Percentiles rank a stretch among this genome's conserved stretches.
These are phyloP conservation scores for Pogona vitticeps DNA, from an alignment of 2,113 vertebrate species.

Conservation along the genomic window DNA sequence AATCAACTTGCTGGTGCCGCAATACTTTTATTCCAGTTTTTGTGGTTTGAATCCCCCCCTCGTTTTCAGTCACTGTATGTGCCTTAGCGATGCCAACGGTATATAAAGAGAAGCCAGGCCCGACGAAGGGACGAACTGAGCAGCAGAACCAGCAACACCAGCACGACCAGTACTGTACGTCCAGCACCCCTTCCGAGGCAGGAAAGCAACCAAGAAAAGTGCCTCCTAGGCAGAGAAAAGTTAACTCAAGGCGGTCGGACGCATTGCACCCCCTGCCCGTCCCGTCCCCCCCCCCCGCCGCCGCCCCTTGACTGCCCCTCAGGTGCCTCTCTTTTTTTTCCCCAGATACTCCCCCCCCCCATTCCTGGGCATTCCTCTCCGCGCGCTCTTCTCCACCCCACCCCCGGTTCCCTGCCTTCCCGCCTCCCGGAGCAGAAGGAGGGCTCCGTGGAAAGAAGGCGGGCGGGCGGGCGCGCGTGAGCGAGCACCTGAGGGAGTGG, in stretches of 20 bases:
- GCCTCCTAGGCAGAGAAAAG: slow-evolving; percentile 4
- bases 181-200: neutral
- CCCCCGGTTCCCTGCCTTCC: too few species aligned
- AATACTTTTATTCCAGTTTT: too few species aligned
- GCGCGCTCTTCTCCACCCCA: neutral
- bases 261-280: neutral
- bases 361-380: neutral
- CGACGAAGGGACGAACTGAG: neutral
- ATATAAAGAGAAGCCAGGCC: slow-evolving; percentile 5
- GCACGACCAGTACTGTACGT: neutral
- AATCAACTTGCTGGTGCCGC: too few species aligned
- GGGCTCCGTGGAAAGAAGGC: neutral
- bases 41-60: too few species aligned
- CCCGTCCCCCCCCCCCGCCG: neutral
- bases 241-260: neutral
- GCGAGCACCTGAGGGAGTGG: neutral
- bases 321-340: neutral
- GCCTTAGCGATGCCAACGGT: neutral
- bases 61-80: too few species aligned
- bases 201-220: neutral
- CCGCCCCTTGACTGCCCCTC: neutral
- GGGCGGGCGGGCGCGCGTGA: neutral
- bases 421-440: neutral
- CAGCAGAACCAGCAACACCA: too few species aligned
- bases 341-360: neutral